Evolutionary conservation across 35 echinoderm and acorn worm genomes (phyloP).

Genomic region (Lytechinus pictus): DNA sequence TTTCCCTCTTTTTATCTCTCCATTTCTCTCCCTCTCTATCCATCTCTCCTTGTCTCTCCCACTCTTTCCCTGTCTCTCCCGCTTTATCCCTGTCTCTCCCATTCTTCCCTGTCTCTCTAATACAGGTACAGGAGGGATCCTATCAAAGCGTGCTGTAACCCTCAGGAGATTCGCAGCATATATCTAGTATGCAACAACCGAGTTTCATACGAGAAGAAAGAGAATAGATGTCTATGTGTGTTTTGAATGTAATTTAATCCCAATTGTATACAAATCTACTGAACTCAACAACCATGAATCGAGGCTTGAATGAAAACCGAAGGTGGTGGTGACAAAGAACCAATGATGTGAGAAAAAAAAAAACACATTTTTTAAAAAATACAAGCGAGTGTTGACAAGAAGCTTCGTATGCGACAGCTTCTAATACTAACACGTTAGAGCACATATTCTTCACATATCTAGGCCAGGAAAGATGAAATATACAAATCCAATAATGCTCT

Average conservation of each 20-base stretch:
- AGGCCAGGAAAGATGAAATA: background rate
- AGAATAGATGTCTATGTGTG: conserved; percentile 1
- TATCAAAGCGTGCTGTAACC: background rate
- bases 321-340: background rate
- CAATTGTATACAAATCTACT: background rate
- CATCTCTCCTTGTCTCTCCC: too few species aligned
- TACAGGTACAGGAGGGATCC: background rate
- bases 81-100: too few species aligned
- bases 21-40: too few species aligned
- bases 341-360: background rate
- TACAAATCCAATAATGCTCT: background rate
- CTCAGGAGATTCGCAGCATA: conserved; percentile 16
- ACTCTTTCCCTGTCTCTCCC: too few species aligned
- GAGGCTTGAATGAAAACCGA: background rate
- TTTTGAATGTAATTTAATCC: conserved; percentile 19
- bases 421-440: background rate
- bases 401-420: background rate
- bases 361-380: background rate
- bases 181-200: background rate
- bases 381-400: background rate
- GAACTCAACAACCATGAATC: background rate
- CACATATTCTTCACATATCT: background rate
- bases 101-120: too few species aligned
- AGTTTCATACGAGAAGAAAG: background rate
- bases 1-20: too few species aligned